Percentiles rank a stretch among this genome's conserved stretches.
phyloP scores from a whole-genome alignment of 2,113 vertebrate genomes.

The Ranitomeya variabilis region DNA sequence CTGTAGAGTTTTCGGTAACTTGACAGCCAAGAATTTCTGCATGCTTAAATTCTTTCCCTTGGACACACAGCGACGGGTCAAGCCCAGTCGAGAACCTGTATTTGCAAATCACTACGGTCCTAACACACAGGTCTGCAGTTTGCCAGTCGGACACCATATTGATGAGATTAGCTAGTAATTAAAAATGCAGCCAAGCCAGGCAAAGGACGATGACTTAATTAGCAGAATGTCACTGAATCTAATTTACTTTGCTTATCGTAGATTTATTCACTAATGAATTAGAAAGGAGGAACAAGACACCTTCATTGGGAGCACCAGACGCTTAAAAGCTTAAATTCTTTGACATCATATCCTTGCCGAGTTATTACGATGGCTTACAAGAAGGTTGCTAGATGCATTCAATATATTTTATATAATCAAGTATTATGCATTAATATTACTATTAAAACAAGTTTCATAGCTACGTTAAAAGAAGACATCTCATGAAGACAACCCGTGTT shows the following conservation, averaged over 20 bases:
- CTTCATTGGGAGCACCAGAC: constrained; percentile 67
- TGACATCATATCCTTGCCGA: constrained; percentile 27
- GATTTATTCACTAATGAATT: constrained; percentile 75
- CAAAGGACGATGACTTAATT: constrained; percentile 76
- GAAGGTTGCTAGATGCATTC: neutral
- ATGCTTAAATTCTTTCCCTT: constrained; percentile 57
- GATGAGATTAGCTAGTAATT: constrained; percentile 97
- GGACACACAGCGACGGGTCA: constrained; percentile 60
- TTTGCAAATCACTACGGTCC: constrained; percentile 48
- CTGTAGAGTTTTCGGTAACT: constrained; percentile 53
- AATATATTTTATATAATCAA: neutral
- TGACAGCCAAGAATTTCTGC: constrained; percentile 32
- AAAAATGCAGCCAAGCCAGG: constrained; percentile 85
- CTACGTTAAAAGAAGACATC: neutral
- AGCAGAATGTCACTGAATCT: constrained; percentile 88
- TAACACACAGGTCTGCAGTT: constrained; percentile 35
- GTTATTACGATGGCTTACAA: constrained; percentile 24
- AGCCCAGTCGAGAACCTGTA: constrained; percentile 55
- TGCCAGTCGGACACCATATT: constrained; percentile 79
- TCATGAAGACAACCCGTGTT: neutral
- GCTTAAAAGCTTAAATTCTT: constrained; percentile 66
- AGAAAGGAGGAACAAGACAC: constrained; percentile 68
- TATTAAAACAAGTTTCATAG: neutral
- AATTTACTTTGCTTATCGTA: constrained; percentile 85
- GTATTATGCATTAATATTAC: neutral